A percentile compares a stretch with the other conserved stretches of the same genome.
Evolutionary conservation across 1,140 invertebrate genomes (phyloP).

Genomic region (Cydia fagiglandana): DNA sequence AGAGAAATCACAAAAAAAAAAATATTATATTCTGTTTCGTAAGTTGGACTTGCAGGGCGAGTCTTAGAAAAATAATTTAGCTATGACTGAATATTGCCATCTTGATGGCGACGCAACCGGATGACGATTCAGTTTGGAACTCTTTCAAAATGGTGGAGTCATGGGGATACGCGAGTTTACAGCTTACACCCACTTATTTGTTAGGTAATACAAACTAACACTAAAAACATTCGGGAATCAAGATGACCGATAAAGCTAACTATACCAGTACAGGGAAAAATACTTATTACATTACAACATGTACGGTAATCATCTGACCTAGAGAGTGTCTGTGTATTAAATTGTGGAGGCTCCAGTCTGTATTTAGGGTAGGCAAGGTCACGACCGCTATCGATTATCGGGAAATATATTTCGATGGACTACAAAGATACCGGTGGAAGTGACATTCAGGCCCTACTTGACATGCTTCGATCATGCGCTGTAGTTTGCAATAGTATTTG

Average conservation of each 20-base stretch:
- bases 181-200: no score
- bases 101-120: no score
- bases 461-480: not conserved
- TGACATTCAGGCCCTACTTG: not conserved
- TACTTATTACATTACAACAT: not conserved
- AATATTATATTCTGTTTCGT: no score
- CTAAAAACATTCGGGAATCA: no score
- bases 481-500: not conserved
- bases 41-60: no score
- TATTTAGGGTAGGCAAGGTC: not conserved
- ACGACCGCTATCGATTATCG: conserved; percentile 4
- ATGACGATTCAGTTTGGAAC: no score
- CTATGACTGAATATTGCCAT: no score
- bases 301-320: not conserved
- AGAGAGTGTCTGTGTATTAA: not conserved
- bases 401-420: not conserved
- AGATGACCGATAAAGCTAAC: not conserved
- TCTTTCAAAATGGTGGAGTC: no score
- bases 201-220: no score
- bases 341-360: not conserved
- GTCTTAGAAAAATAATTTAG: no score
- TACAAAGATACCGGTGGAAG: not conserved
- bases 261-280: not conserved
- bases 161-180: no score
- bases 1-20: no score